These are phyloP conservation scores for Mola mola DNA, from an alignment of 2,113 vertebrate genomes.

Conservation along the genomic window DNA sequence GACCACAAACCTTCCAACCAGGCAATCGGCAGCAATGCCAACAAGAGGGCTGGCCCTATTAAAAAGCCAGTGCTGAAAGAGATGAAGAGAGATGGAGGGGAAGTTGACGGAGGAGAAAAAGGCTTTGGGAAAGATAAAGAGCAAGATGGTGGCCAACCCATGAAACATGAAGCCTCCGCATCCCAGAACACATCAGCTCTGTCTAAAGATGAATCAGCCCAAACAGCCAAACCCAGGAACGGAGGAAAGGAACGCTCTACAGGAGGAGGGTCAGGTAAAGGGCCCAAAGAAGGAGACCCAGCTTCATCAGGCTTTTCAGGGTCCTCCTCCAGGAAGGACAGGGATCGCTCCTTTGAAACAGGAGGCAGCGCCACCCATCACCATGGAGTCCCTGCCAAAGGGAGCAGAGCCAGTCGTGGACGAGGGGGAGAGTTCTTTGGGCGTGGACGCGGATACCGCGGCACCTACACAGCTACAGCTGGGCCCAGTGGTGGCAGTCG, in stretches of 20 bases:
- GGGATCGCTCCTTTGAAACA: slow-evolving; percentile 85
- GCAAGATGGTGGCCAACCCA: slow-evolving; percentile 68
- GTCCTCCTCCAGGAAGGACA: slow-evolving; percentile 72
- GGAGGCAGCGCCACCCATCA: slow-evolving; percentile 64
- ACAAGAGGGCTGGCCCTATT: slow-evolving; percentile 85
- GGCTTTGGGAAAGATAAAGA: slow-evolving; percentile 81
- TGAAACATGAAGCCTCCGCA: slow-evolving; percentile 70
- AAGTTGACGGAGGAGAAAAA: slow-evolving; percentile 79
- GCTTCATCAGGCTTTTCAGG: slow-evolving; percentile 66
- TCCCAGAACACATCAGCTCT: slow-evolving; percentile 62
- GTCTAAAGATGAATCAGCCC: slow-evolving; percentile 72
- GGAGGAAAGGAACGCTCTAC: slow-evolving; percentile 76
- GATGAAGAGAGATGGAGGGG: slow-evolving; percentile 77
- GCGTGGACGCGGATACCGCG: slow-evolving; percentile 84
- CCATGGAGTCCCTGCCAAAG: slow-evolving; percentile 69
- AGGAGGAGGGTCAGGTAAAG: slow-evolving; percentile 69
- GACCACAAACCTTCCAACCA: slow-evolving; percentile 77
- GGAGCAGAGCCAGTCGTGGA: slow-evolving; percentile 78
- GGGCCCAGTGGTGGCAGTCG: slow-evolving; percentile 57
- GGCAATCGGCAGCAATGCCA: slow-evolving; percentile 63
- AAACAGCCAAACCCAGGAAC: slow-evolving; percentile 67
- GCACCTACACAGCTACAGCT: slow-evolving; percentile 77
- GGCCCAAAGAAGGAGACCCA: slow-evolving; percentile 74
- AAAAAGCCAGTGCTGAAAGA: slow-evolving; percentile 86
- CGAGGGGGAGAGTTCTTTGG: slow-evolving; percentile 90